Conservation (phyloP, 2,888 invertebrate genomes). For the Amaurobius ferox region DNA sequence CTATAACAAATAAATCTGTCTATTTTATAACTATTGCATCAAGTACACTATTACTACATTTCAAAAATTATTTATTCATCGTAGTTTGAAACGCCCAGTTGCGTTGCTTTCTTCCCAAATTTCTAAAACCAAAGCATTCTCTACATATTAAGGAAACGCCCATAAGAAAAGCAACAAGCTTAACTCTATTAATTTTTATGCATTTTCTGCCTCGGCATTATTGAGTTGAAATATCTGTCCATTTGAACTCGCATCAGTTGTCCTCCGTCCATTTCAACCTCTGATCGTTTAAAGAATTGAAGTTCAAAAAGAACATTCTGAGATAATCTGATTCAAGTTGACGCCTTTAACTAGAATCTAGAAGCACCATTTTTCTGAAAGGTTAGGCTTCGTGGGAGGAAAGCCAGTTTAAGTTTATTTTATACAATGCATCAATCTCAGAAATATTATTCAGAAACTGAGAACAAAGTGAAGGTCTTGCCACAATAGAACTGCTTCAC, state of each 20-base stretch:
- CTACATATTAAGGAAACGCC: no score
- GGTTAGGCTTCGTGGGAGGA: neutral
- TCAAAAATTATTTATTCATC: no score
- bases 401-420: constrained; percentile 5
- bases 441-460: neutral
- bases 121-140: no score
- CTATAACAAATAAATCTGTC: no score
- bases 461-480: constrained; percentile 16
- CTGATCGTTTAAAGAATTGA: neutral
- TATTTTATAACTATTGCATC: no score
- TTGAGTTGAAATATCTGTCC: neutral
- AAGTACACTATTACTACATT: no score
- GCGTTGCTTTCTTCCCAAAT: no score
- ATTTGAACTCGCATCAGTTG: neutral
- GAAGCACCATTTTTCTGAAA: neutral
- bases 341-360: neutral
- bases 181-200: constrained; percentile 6
- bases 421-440: constrained; percentile 10
- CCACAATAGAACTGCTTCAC: constrained; percentile 12
- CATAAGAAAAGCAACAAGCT: neutral
- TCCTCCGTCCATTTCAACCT: neutral
- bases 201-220: neutral
- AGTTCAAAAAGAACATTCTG: neutral
- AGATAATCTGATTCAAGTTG: neutral
- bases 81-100: no score